Evolutionary conservation across 2,113 vertebrate genomes (phyloP).

Genomic region (Neoarius graeffei): DNA sequence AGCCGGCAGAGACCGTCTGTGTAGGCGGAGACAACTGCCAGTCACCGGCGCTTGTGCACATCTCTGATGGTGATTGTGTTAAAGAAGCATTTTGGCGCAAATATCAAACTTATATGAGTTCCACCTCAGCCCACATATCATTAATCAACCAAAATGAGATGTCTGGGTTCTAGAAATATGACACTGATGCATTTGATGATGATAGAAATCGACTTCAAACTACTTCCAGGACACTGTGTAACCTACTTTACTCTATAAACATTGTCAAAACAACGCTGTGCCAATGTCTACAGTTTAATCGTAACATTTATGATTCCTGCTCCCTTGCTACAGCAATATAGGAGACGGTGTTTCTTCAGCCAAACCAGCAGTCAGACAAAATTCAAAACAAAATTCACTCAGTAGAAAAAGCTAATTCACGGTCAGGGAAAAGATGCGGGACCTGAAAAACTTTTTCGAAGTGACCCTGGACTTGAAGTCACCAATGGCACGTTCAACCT

Average conservation of each 20-base stretch:
- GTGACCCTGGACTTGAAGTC: background rate
- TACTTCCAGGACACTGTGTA: background rate
- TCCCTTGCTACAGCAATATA: background rate
- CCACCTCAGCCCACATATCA: background rate
- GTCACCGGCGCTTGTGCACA: too few species aligned
- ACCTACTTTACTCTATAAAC: background rate
- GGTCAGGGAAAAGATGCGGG: background rate
- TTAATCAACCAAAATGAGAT: background rate
- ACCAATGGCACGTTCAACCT: too few species aligned
- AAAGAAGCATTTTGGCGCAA: background rate
- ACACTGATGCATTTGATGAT: background rate
- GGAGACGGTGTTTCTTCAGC: background rate
- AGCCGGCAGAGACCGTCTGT: too few species aligned
- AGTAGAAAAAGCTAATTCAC: background rate
- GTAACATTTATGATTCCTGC: background rate
- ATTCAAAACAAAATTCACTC: background rate
- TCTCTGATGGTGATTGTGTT: too few species aligned
- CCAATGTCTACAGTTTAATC: background rate
- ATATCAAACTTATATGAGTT: background rate
- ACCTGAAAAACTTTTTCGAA: background rate
- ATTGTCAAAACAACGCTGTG: background rate
- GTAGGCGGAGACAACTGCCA: too few species aligned
- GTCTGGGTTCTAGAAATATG: background rate
- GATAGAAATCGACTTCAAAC: background rate
- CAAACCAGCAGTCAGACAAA: background rate